Conservation (phyloP, 1,140 invertebrate genomes). For the Mizuhopecten yessoensis region DNA sequence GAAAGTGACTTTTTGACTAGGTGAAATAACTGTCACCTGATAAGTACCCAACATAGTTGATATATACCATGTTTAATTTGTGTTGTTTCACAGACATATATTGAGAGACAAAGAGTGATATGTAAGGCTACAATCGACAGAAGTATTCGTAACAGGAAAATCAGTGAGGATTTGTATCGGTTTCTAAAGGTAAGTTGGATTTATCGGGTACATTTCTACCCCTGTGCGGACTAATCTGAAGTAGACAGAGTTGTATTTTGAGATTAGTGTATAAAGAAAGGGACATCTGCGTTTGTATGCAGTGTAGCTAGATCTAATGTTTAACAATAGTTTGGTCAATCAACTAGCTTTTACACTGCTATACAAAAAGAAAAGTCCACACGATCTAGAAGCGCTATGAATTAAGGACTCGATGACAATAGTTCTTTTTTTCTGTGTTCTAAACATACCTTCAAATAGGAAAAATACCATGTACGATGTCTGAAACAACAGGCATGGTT, state of each 20-base stretch:
- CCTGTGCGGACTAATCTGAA: background rate
- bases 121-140: no score
- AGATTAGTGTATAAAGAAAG: background rate
- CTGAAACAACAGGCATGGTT: background rate
- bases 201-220: background rate
- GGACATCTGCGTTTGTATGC: background rate
- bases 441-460: background rate
- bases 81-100: no score
- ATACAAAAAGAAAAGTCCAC: background rate
- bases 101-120: no score
- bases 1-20: background rate
- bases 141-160: no score
- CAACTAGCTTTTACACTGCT: background rate
- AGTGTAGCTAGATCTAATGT: background rate
- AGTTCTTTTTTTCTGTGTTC: background rate
- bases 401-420: background rate
- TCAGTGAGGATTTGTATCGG: background rate
- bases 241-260: background rate
- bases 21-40: background rate
- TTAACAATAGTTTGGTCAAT: background rate
- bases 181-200: background rate
- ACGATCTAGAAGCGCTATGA: background rate
- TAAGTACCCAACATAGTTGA: background rate
- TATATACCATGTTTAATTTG: background rate
- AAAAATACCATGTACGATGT: background rate